Evolutionary conservation across 2,113 vertebrate genomes (phyloP).

Genomic region (Protobothrops mucrosquamatus): DNA sequence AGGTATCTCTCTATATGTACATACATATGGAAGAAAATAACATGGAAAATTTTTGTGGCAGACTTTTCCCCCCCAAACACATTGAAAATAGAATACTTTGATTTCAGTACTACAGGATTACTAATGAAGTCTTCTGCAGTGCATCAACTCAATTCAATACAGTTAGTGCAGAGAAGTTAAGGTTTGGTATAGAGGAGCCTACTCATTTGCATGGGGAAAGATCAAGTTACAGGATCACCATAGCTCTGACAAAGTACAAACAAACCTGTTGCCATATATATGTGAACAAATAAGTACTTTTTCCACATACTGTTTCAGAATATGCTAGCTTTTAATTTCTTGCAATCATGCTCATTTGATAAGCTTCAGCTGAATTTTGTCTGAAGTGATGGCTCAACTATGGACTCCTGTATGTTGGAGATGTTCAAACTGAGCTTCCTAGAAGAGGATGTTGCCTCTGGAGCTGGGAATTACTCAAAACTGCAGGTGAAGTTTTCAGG

Average conservation of each 20-base stretch:
- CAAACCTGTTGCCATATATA: conserved; percentile 66
- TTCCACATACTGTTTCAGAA: conserved; percentile 59
- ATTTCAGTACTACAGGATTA: conserved; percentile 72
- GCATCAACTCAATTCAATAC: conserved; percentile 75
- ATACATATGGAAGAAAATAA: conserved; percentile 63
- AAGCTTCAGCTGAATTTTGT: conserved; percentile 56
- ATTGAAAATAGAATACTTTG: conserved; percentile 64
- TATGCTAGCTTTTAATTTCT: conserved; percentile 63
- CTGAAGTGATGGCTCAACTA: conserved; percentile 56
- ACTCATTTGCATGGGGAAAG: conserved; percentile 68
- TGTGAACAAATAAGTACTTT: conserved; percentile 69
- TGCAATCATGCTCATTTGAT: conserved; percentile 67
- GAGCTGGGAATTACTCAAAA: conserved; percentile 71
- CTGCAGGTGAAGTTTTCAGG: conserved; percentile 91
- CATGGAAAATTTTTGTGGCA: conserved; percentile 70
- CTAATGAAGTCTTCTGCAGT: conserved; percentile 73
- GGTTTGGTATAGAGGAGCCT: conserved; percentile 71
- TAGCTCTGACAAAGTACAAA: conserved; percentile 78
- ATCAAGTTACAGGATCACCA: conserved; percentile 75
- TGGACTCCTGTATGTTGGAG: conserved; percentile 61
- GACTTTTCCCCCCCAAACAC: conserved; percentile 60
- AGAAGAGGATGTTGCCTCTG: neutral
- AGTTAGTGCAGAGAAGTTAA: conserved; percentile 78
- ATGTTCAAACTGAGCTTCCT: conserved; percentile 55
- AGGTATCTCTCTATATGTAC: neutral